These are phyloP conservation scores for Dermolepida albohirtum DNA, from an alignment of 2,888 invertebrate genomes.

Conservation along the genomic window DNA sequence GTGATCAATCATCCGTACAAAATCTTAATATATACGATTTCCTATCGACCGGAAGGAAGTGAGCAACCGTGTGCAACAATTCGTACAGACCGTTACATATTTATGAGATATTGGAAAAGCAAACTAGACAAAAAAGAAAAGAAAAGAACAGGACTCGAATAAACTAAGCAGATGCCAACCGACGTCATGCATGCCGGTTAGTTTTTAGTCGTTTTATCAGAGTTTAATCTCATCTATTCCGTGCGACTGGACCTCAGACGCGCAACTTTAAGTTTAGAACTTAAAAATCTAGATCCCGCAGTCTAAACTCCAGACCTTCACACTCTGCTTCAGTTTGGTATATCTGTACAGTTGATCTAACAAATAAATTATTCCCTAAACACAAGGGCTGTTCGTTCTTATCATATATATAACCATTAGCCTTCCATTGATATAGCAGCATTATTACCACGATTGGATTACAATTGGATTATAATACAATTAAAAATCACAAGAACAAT, in stretches of 20 bases:
- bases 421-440: too few relatives aligned
- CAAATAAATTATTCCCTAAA: conserved; percentile 32
- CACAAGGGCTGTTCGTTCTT: too few relatives aligned
- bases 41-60: conserved; percentile 25
- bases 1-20: conserved; percentile 28
- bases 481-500: too few relatives aligned
- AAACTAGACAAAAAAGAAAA: conserved; percentile 7
- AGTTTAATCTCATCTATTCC: conserved; percentile 29
- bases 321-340: conserved; percentile 5
- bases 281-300: conserved; percentile 23
- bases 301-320: conserved; percentile 27
- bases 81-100: conserved; percentile 32
- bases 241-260: conserved; percentile 21
- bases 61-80: conserved; percentile 21
- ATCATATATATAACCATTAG: too few relatives aligned
- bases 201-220: conserved; percentile 27
- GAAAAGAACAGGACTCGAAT: background rate
- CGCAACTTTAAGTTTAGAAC: conserved; percentile 27
- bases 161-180: background rate
- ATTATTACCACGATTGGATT: too few relatives aligned
- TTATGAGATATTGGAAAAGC: conserved; percentile 7
- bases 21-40: conserved; percentile 36
- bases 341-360: conserved; percentile 9
- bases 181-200: conserved; percentile 16
- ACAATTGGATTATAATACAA: too few relatives aligned